These are phyloP conservation scores for Cathartes aura DNA, from an alignment of 2,113 vertebrate genomes.

Conservation along the genomic window DNA sequence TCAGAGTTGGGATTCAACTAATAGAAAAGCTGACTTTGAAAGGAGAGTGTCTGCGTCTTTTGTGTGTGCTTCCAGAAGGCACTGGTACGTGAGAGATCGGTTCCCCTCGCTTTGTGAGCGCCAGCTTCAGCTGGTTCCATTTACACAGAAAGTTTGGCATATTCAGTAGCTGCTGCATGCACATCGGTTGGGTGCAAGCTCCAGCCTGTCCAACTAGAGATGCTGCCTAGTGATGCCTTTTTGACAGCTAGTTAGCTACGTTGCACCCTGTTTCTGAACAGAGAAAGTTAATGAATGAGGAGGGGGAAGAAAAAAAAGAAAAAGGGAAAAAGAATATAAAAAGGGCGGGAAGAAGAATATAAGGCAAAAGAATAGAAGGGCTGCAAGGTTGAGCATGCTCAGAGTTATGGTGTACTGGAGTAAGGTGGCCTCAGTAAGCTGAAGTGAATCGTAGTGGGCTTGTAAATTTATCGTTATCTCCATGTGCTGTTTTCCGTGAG, in stretches of 20 bases:
- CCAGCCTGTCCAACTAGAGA: neutral
- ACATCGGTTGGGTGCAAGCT: neutral
- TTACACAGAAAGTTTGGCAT: neutral
- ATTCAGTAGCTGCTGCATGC: neutral
- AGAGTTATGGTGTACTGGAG: rapidly evolving
- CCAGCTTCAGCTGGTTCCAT: neutral
- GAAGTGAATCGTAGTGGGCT: rapidly evolving
- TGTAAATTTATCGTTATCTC: no score
- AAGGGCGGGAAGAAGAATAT: neutral
- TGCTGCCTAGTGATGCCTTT: neutral
- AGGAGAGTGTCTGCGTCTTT: rapidly evolving
- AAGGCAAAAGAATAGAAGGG: neutral
- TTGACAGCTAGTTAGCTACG: rapidly evolving
- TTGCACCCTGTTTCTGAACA: neutral
- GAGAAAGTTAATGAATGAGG: neutral
- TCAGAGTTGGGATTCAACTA: rapidly evolving
- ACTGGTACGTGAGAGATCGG: rapidly evolving
- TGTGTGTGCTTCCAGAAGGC: neutral
- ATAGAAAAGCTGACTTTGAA: neutral
- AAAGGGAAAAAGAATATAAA: neutral
- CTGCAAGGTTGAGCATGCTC: neutral
- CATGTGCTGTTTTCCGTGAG: rapidly evolving
- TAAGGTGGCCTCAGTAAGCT: neutral
- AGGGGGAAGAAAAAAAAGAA: neutral
- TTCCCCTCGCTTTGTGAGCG: neutral